phyloP scores from a whole-genome alignment of 2,113 vertebrate genomes.

The Haemorhous mexicanus region DNA sequence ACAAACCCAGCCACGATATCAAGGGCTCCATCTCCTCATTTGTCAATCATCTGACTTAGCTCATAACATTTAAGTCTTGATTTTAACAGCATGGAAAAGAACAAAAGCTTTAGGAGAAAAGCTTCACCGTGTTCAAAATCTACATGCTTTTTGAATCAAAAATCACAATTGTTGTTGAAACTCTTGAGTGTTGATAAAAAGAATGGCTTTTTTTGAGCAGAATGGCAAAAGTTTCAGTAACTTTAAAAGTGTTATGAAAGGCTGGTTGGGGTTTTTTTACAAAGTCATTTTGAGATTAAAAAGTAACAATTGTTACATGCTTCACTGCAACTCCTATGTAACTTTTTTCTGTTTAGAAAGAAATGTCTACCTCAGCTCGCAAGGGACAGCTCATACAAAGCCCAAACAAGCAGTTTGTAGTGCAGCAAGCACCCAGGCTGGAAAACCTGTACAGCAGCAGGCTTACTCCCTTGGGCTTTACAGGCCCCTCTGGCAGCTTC shows the following conservation, averaged over 20 bases:
- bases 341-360: neutral
- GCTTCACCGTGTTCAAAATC: neutral
- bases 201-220: neutral
- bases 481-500: neutral
- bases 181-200: neutral
- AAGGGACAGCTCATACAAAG: neutral
- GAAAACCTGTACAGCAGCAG: neutral
- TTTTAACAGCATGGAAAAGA: neutral
- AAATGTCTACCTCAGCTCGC: neutral
- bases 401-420: accelerated
- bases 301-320: neutral
- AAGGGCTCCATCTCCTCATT: neutral
- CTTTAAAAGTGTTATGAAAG: neutral
- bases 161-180: neutral
- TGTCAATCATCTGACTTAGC: neutral
- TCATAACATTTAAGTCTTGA: neutral
- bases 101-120: neutral
- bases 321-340: neutral
- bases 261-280: neutral
- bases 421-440: neutral
- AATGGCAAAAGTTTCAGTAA: neutral
- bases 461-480: neutral
- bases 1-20: neutral
- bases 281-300: neutral
- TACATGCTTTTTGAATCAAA: neutral